phyloP scores from a whole-genome alignment of 1,140 invertebrate genomes.

The Ceratina japonica region DNA sequence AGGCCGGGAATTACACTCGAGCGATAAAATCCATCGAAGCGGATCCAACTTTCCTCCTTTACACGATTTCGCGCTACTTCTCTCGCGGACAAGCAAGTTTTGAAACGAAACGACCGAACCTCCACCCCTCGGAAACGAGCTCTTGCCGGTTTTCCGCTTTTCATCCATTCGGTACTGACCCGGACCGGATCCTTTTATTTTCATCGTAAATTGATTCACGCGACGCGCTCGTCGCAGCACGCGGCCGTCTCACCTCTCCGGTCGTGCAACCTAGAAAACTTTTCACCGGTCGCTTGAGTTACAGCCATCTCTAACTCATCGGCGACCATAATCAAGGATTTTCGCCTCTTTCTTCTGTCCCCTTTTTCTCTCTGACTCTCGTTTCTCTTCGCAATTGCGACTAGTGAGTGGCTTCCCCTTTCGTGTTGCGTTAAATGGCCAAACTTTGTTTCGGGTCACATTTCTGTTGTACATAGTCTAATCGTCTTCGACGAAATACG shows the following conservation, averaged over 20 bases:
- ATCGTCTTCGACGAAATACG: not conserved
- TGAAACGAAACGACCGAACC: no score
- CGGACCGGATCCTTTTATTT: slow-evolving; percentile 55
- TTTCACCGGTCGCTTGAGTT: slow-evolving; percentile 44
- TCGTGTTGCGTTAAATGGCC: no score
- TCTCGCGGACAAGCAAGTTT: slow-evolving; percentile 9
- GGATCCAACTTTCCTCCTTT: slow-evolving; percentile 46
- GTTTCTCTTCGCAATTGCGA: not conserved
- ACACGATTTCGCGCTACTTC: slow-evolving; percentile 30
- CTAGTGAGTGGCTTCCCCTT: not conserved
- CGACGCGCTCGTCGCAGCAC: not conserved
- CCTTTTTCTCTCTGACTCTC: not conserved
- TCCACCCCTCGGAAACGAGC: not conserved
- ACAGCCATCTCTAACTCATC: slow-evolving; percentile 32
- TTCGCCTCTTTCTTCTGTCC: not conserved
- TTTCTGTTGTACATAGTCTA: not conserved
- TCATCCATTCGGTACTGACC: not conserved
- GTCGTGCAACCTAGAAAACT: slow-evolving; percentile 39
- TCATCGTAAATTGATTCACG: slow-evolving; percentile 61
- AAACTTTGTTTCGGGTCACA: not conserved
- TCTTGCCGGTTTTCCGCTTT: slow-evolving; percentile 11
- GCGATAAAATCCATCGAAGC: slow-evolving; percentile 22
- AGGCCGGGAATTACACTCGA: not conserved
- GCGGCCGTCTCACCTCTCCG: not conserved
- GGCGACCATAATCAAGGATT: slow-evolving; percentile 5